phyloP scores from a whole-genome alignment of 2,888 invertebrate species.

The Leucophora obtusa region DNA sequence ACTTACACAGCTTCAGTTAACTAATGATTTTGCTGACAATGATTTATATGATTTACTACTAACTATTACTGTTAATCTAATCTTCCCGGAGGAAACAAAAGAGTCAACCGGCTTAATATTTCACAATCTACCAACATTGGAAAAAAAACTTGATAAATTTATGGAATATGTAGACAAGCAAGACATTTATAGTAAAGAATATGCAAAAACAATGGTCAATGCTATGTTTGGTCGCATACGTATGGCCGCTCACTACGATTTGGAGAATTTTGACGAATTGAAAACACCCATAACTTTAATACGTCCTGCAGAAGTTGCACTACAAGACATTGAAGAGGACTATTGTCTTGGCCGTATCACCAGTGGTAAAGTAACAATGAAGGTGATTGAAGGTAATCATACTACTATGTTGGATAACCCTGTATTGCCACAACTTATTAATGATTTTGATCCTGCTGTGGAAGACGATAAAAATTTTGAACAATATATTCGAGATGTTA shows the following conservation, averaged over 20 bases:
- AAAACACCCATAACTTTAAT: constrained; percentile 82
- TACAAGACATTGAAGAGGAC: constrained; percentile 82
- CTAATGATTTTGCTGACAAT: constrained; percentile 70
- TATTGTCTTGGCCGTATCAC: constrained; percentile 83
- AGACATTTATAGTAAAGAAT: constrained; percentile 76
- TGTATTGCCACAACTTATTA: constrained; percentile 83
- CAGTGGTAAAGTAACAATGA: constrained; percentile 81
- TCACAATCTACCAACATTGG: constrained; percentile 80
- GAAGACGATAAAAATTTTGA: constrained; percentile 74
- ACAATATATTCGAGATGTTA: constrained; percentile 71
- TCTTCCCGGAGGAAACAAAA: constrained; percentile 74
- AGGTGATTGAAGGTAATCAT: constrained; percentile 86
- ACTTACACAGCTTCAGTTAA: constrained; percentile 72
- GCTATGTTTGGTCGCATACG: constrained; percentile 81
- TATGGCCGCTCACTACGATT: constrained; percentile 80
- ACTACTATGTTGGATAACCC: constrained; percentile 84
- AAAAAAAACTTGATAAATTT: constrained; percentile 81
- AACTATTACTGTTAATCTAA: constrained; percentile 70
- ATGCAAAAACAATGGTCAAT: constrained; percentile 77
- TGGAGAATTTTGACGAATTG: constrained; percentile 75
- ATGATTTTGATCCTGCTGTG: constrained; percentile 77
- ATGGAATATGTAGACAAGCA: constrained; percentile 79
- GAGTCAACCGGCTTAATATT: constrained; percentile 78
- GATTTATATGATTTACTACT: constrained; percentile 74
- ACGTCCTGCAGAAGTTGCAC: constrained; percentile 82